phyloP scores from a whole-genome alignment of 2,888 invertebrate species.

The Loripinus fragilis region DNA sequence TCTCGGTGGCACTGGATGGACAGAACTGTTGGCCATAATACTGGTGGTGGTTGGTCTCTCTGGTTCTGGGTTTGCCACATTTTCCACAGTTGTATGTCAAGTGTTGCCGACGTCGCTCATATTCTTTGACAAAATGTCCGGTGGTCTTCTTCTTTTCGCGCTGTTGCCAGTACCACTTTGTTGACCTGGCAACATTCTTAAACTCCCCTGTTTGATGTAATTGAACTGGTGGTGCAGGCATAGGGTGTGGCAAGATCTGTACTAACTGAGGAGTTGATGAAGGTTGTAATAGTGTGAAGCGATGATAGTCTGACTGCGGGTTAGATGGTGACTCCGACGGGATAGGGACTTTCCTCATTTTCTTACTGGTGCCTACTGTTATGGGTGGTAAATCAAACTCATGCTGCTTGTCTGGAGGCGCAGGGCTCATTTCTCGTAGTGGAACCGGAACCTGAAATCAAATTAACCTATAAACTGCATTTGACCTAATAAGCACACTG shows the following conservation, averaged over 20 bases:
- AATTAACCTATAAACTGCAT: too few relatives aligned
- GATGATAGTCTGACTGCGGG: background rate
- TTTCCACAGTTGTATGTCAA: conserved; percentile 19
- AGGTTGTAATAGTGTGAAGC: too few relatives aligned
- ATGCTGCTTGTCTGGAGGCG: conserved; percentile 26
- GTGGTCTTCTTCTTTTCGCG: conserved; percentile 9
- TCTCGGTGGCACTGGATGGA: conserved; percentile 1
- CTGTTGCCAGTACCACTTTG: conserved; percentile 27
- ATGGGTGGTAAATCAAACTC: conserved; percentile 14
- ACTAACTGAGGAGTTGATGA: background rate
- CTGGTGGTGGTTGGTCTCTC: conserved; percentile 15
- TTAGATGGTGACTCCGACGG: background rate
- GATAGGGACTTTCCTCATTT: background rate
- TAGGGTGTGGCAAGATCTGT: background rate
- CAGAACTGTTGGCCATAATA: conserved; percentile 32
- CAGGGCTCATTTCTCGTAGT: background rate
- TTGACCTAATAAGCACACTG: too few relatives aligned
- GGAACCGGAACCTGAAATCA: conserved; percentile 7
- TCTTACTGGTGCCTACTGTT: conserved; percentile 7
- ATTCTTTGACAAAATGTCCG: conserved; percentile 19
- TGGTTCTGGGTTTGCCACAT: conserved; percentile 24
- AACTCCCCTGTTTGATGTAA: background rate
- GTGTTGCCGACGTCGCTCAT: background rate
- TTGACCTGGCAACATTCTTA: background rate
- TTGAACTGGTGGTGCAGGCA: background rate